phyloP scores from a whole-genome alignment of 2,113 vertebrate species.

The Budorcas taxicolor region DNA sequence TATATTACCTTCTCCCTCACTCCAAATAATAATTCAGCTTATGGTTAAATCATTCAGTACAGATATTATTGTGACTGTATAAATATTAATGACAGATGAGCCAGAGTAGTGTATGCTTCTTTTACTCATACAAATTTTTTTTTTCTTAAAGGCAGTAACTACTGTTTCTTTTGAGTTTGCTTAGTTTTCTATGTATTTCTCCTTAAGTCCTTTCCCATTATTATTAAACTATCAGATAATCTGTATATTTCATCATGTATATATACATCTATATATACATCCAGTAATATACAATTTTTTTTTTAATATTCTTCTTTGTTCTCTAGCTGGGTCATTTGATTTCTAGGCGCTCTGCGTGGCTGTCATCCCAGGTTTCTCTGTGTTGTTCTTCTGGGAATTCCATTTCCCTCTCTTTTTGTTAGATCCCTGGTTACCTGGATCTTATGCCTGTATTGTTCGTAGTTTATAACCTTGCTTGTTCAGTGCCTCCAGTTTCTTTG shows the following conservation, averaged over 20 bases:
- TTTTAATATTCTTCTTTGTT: background rate
- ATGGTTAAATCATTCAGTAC: background rate
- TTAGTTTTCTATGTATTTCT: background rate
- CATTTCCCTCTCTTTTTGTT: background rate
- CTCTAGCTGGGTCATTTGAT: background rate
- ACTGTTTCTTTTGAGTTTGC: background rate
- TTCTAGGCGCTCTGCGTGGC: background rate
- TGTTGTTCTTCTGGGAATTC: background rate
- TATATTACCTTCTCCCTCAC: background rate
- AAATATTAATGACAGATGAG: background rate
- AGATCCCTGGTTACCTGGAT: background rate
- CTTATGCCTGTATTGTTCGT: background rate
- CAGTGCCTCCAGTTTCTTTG: background rate
- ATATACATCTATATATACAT: background rate
- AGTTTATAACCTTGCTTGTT: background rate
- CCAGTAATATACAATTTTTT: background rate
- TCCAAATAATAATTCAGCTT: background rate
- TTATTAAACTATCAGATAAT: background rate
- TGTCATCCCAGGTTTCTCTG: background rate
- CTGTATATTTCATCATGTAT: background rate
- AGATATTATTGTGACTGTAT: background rate
- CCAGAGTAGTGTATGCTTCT: background rate
- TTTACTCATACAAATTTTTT: background rate
- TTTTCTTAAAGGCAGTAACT: background rate
- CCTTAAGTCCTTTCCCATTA: background rate